Conservation (phyloP, 1,140 invertebrate genomes). For the Semibalanus balanoides region DNA sequence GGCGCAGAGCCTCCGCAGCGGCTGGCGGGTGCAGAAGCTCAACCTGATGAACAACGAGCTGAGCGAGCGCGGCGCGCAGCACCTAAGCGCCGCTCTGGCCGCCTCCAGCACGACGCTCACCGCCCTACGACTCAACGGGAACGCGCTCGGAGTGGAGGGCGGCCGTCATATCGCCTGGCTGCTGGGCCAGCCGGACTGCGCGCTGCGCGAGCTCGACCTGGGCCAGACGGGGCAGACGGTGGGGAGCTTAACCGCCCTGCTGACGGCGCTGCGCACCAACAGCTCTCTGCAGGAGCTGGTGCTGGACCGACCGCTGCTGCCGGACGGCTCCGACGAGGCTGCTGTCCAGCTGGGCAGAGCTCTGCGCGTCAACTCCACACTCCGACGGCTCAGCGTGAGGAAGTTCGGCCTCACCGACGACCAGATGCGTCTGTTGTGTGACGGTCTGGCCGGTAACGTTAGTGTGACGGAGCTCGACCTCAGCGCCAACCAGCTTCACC, state of each 20-base stretch:
- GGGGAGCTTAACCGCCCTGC: background rate
- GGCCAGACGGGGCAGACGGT: background rate
- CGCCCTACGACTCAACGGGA: background rate
- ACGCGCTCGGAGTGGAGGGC: background rate
- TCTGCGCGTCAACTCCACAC: background rate
- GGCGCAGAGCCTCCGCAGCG: background rate
- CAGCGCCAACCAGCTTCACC: background rate
- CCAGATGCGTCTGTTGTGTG: background rate
- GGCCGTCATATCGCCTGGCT: background rate
- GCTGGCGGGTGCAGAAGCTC: background rate
- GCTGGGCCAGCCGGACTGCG: background rate
- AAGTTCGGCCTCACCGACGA: background rate
- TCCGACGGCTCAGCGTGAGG: background rate
- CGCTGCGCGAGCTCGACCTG: background rate
- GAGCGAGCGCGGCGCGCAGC: too few species aligned
- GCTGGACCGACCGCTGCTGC: background rate
- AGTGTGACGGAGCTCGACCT: background rate
- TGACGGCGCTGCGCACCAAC: background rate
- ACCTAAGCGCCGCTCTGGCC: background rate
- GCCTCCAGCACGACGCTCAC: background rate
- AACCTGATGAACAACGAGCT: background rate
- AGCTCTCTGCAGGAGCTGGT: background rate
- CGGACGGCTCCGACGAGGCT: background rate
- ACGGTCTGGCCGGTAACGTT: background rate
- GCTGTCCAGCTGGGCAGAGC: background rate